A percentile compares a stretch with the other conserved stretches of the same genome.
phyloP scores from a whole-genome alignment of 1,140 invertebrate species.

The Coelopa frigida region DNA sequence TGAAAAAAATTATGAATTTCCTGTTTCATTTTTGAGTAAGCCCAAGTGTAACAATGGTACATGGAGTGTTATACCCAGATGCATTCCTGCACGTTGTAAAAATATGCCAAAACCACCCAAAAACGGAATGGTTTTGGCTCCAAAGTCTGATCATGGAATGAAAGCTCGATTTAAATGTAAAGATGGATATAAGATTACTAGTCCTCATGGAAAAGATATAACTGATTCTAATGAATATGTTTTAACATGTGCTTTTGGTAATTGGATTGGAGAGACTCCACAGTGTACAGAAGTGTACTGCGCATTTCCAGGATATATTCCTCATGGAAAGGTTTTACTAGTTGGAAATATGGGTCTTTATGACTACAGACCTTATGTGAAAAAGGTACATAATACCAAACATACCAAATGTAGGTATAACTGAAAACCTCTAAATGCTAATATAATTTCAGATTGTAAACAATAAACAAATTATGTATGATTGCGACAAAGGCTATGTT shows the following conservation, averaged over 20 bases:
- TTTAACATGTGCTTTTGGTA: conserved; percentile 79
- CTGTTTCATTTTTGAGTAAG: conserved; percentile 34
- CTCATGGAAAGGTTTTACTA: conserved; percentile 84
- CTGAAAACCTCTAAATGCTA: neutral
- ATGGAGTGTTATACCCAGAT: conserved; percentile 88
- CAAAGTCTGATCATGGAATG: conserved; percentile 92
- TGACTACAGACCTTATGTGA: conserved; percentile 93
- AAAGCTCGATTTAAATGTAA: conserved; percentile 85
- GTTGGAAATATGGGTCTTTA: conserved; percentile 97
- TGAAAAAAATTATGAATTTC: conserved; percentile 79
- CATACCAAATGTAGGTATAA: neutral
- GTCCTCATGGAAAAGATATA: conserved; percentile 49
- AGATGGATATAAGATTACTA: conserved; percentile 78
- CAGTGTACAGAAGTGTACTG: conserved; percentile 88
- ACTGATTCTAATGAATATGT: conserved; percentile 53
- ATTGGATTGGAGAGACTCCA: conserved; percentile 83
- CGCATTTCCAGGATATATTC: conserved; percentile 84
- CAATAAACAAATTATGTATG: conserved; percentile 95
- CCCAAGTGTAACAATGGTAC: conserved; percentile 87
- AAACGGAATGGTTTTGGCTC: conserved; percentile 91
- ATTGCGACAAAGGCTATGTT: conserved; percentile 87
- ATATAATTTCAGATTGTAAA: conserved; percentile 57
- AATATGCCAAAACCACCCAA: conserved; percentile 77
- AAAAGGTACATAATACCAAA: conserved; percentile 56
- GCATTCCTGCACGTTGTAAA: conserved; percentile 85